A percentile compares a stretch with the other conserved stretches of the same genome.
Evolutionary conservation across 2,888 invertebrate species (phyloP).

Genomic region (Rhyacophila evoluta): DNA sequence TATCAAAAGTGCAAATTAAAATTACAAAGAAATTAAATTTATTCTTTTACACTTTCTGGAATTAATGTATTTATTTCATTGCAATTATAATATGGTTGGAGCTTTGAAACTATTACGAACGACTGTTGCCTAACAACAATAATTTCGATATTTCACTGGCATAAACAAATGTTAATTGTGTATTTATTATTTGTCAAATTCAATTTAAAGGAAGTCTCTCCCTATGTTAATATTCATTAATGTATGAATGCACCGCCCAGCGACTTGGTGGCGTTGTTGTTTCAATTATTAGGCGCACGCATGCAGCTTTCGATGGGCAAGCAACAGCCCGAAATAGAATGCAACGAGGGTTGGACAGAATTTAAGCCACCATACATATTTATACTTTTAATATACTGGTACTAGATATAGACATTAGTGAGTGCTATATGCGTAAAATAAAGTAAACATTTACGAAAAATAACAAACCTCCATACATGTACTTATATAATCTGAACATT

Average conservation of each 20-base stretch:
- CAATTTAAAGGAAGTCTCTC: not conserved
- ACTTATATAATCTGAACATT: no score
- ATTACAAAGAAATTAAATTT: no score
- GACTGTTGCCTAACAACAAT: no score
- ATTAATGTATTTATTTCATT: no score
- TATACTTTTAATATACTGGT: not conserved
- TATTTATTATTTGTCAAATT: not conserved
- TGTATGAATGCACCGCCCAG: not conserved
- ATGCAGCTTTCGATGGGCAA: constrained; percentile 36
- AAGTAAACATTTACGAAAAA: no score
- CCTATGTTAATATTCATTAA: not conserved
- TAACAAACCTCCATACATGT: no score
- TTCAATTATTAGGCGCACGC: constrained; percentile 40
- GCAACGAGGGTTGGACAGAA: constrained; percentile 37
- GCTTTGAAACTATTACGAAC: no score
- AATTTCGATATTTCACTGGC: no score
- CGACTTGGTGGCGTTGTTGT: not conserved
- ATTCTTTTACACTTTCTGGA: no score
- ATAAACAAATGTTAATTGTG: not conserved
- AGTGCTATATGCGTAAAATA: no score
- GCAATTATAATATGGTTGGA: no score
- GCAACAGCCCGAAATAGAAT: constrained; percentile 33
- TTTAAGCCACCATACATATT: constrained; percentile 26
- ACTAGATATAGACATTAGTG: not conserved
- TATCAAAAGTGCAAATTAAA: no score